phyloP scores from a whole-genome alignment of 2,797 vertebrate genomes.

The Zenarchopterus dispar region DNA sequence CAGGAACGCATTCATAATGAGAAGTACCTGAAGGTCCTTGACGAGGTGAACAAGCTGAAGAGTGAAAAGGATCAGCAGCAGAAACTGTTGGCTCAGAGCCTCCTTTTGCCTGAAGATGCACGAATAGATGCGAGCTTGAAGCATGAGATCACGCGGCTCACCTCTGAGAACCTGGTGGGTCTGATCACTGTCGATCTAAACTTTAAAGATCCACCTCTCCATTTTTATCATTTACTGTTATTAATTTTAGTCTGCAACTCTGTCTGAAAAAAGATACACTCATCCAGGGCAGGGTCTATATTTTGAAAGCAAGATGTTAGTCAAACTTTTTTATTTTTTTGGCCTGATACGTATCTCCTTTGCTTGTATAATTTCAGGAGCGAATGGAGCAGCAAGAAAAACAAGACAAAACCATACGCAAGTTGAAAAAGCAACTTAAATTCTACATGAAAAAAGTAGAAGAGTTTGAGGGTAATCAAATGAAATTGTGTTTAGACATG shows the following conservation, averaged over 20 bases:
- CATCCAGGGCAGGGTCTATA: background rate
- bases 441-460: slow-evolving; percentile 90
- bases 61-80: slow-evolving; percentile 91
- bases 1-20: slow-evolving; percentile 86
- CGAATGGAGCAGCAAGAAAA: slow-evolving; percentile 92
- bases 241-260: background rate
- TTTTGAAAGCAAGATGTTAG: too few species aligned
- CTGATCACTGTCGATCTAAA: background rate
- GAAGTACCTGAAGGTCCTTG: slow-evolving; percentile 80
- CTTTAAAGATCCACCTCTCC: background rate
- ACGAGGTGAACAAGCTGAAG: slow-evolving; percentile 88
- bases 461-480: slow-evolving; percentile 88
- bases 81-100: slow-evolving; percentile 88
- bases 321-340: slow-evolving; percentile 1
- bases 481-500: background rate
- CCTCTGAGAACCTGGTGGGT: slow-evolving; percentile 93
- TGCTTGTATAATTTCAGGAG: slow-evolving; percentile 80
- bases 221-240: background rate
- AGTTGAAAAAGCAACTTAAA: slow-evolving; percentile 94
- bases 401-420: slow-evolving; percentile 92
- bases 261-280: background rate
- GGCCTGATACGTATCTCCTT: slow-evolving; percentile 14
- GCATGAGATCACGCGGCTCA: slow-evolving; percentile 93
- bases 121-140: slow-evolving; percentile 91
- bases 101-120: slow-evolving; percentile 89